phyloP scores from a whole-genome alignment of 2,797 vertebrate genomes.

The Linurgus olivaceus region DNA sequence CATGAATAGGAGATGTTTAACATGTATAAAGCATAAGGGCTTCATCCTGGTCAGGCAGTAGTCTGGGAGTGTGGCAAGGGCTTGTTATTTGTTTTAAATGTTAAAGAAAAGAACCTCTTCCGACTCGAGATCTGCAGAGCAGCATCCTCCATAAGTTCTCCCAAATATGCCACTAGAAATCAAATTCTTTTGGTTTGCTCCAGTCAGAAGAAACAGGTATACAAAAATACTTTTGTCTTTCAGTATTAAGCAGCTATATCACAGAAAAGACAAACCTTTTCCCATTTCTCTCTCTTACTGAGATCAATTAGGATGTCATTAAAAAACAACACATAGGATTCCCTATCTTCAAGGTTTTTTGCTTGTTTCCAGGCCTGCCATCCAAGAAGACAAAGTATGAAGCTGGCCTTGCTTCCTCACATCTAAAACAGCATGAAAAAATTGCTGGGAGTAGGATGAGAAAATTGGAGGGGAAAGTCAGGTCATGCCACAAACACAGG shows the following conservation, averaged over 20 bases:
- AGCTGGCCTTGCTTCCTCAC: neutral
- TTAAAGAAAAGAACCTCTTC: constrained; percentile 16
- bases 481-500: neutral
- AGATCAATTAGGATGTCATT: neutral
- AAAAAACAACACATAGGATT: neutral
- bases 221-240: neutral
- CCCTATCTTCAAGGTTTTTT: neutral
- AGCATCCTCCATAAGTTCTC: neutral
- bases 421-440: neutral
- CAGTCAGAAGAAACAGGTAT: neutral
- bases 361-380: neutral
- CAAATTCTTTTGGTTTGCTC: neutral
- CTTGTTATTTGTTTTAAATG: constrained; percentile 63
- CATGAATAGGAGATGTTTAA: constrained; percentile 71
- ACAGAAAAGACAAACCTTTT: neutral
- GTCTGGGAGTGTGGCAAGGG: constrained; percentile 26
- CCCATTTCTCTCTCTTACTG: neutral
- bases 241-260: neutral
- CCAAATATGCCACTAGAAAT: neutral
- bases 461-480: neutral
- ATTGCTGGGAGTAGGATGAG: neutral
- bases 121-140: neutral
- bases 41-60: constrained; percentile 31
- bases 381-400: neutral
- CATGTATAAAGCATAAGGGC: constrained; percentile 40